These are phyloP conservation scores for Drosophila ironensis DNA, from an alignment of 1,140 invertebrate species.

Conservation along the genomic window DNA sequence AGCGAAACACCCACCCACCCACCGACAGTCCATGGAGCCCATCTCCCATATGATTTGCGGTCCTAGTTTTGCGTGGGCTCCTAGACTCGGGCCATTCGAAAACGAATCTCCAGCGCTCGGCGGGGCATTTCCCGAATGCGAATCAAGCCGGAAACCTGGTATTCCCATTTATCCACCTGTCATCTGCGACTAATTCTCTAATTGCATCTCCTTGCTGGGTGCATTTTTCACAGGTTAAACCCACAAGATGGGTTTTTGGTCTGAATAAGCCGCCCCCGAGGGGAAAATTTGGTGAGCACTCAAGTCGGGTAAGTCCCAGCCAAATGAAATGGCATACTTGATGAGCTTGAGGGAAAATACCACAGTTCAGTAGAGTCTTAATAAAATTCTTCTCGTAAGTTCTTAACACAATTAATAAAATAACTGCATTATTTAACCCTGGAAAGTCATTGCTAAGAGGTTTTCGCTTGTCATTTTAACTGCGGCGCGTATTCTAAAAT, in stretches of 20 bases:
- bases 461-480: no score
- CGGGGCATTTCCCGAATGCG: constrained; percentile 29
- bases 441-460: no score
- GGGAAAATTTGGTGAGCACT: constrained; percentile 9
- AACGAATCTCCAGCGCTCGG: background rate
- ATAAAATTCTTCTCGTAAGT: no score
- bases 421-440: no score
- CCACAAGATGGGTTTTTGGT: background rate
- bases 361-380: background rate
- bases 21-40: no score
- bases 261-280: background rate
- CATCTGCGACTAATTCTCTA: constrained; percentile 24
- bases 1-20: background rate
- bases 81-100: background rate
- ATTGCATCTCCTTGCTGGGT: constrained; percentile 5
- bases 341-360: background rate
- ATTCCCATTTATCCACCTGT: constrained; percentile 56
- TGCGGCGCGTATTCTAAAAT: no score
- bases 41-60: constrained; percentile 38
- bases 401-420: no score
- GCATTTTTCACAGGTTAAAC: constrained; percentile 19
- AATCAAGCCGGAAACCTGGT: constrained; percentile 24
- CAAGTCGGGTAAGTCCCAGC: background rate
- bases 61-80: constrained; percentile 20
- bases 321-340: background rate